Percentiles rank a stretch among this genome's conserved stretches.
phyloP scores from a whole-genome alignment of 2,113 vertebrate genomes.

The Zapus hudsonius region DNA sequence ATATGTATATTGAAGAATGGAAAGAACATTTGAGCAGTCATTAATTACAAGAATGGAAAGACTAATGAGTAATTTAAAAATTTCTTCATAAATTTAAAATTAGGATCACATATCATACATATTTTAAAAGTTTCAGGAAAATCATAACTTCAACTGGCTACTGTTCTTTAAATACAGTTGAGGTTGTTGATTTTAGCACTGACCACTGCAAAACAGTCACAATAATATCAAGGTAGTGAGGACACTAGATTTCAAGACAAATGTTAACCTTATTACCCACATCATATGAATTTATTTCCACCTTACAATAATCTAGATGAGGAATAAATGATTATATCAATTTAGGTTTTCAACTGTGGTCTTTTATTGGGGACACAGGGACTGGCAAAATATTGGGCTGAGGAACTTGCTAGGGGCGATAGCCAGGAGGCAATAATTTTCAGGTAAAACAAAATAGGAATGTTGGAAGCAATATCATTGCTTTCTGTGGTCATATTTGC shows the following conservation, averaged over 20 bases:
- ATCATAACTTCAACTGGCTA: neutral
- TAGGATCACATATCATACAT: neutral
- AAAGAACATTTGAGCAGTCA: neutral
- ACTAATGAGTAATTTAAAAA: neutral
- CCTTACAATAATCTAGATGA: neutral
- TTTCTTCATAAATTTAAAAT: constrained; percentile 29
- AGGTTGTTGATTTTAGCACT: neutral
- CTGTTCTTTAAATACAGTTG: constrained; percentile 13
- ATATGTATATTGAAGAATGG: neutral
- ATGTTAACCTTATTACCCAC: neutral
- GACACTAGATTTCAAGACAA: neutral
- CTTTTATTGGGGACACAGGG: neutral
- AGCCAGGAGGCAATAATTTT: constrained; percentile 12
- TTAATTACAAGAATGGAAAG: constrained; percentile 29
- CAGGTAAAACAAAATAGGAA: constrained; percentile 65
- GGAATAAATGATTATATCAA: constrained; percentile 12
- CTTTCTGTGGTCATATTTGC: constrained; percentile 80
- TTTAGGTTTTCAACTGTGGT: neutral
- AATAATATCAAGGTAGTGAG: neutral
- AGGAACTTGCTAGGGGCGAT: constrained; percentile 26
- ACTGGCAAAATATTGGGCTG: neutral
- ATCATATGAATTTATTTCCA: constrained; percentile 1
- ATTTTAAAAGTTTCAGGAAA: constrained; percentile 15
- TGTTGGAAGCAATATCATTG: constrained; percentile 70
- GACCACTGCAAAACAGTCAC: neutral